These are phyloP conservation scores for Oikopleura vanhoeffeni DNA, from an alignment of 23 tunicate genomes.

Conservation along the genomic window DNA sequence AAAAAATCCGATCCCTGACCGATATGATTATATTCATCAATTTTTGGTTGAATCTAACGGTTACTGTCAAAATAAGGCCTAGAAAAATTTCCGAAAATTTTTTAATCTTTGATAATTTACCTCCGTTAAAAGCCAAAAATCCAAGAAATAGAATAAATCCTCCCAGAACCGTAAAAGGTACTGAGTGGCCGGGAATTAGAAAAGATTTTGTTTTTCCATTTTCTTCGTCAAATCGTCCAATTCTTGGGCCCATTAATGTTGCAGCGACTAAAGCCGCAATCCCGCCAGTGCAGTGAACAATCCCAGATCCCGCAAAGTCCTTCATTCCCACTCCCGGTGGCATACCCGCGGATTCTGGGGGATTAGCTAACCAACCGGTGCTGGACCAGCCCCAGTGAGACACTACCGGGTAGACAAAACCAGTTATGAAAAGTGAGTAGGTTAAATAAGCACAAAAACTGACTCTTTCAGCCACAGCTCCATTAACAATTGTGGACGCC, in stretches of 20 bases:
- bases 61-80: neutral
- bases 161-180: conserved; percentile 29
- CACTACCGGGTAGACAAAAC: conserved; percentile 74
- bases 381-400: conserved; percentile 88
- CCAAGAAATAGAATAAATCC: conserved; percentile 68
- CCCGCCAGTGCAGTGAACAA: conserved; percentile 62
- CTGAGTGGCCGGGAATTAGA: conserved; percentile 19
- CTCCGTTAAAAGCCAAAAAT: conserved; percentile 88
- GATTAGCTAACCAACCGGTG: conserved; percentile 38
- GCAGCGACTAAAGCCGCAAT: conserved; percentile 56
- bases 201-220: neutral
- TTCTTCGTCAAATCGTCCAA: conserved; percentile 57
- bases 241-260: conserved; percentile 36
- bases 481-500: conserved; percentile 74
- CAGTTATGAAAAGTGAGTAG: conserved; percentile 54
- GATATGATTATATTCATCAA: no score
- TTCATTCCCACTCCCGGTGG: neutral
- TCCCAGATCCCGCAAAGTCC: conserved; percentile 9
- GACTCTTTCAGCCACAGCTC: conserved; percentile 82
- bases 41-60: no score
- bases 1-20: no score
- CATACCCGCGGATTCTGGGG: neutral
- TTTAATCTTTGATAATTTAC: no score
- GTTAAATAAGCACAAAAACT: conserved; percentile 58
- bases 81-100: no score